These are phyloP conservation scores for Rutpela maculata DNA, from an alignment of 2,888 invertebrate species.

Conservation along the genomic window DNA sequence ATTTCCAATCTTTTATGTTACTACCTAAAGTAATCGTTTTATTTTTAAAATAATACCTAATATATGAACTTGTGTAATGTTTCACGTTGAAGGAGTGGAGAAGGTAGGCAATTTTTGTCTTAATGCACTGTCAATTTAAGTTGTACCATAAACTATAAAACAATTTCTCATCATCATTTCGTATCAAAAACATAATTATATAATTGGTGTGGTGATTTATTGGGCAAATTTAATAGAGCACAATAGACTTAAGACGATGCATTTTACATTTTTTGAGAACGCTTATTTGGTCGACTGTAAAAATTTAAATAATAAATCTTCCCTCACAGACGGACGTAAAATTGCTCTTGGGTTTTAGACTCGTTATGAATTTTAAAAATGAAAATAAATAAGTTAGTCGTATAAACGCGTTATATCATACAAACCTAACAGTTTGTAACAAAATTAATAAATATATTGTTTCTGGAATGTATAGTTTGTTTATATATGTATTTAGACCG, in stretches of 20 bases:
- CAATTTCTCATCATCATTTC: conserved; percentile 1
- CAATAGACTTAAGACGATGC: not conserved
- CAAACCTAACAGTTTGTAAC: not conserved
- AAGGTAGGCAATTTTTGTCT: not conserved
- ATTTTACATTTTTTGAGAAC: not conserved
- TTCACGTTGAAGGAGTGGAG: not conserved
- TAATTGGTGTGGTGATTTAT: conserved; percentile 22
- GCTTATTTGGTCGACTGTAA: conserved; percentile 13
- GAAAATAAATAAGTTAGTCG: not conserved
- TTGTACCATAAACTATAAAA: not conserved
- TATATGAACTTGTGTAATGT: no score
- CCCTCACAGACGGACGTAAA: conserved; percentile 29
- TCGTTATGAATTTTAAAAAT: not conserved
- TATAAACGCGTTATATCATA: not conserved
- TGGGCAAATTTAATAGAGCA: conserved; percentile 24
- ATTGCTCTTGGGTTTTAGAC: conserved; percentile 25
- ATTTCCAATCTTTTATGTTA: no score
- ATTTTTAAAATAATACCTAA: no score
- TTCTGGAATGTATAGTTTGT: not conserved
- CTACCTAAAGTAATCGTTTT: no score
- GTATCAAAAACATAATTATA: conserved; percentile 15
- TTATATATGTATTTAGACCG: no score
- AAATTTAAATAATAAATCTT: conserved; percentile 30
- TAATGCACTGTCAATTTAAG: not conserved
- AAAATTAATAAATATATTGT: not conserved